Evolutionary conservation across 2,797 vertebrate species (phyloP).

Genomic region (Sebastes dallii): DNA sequence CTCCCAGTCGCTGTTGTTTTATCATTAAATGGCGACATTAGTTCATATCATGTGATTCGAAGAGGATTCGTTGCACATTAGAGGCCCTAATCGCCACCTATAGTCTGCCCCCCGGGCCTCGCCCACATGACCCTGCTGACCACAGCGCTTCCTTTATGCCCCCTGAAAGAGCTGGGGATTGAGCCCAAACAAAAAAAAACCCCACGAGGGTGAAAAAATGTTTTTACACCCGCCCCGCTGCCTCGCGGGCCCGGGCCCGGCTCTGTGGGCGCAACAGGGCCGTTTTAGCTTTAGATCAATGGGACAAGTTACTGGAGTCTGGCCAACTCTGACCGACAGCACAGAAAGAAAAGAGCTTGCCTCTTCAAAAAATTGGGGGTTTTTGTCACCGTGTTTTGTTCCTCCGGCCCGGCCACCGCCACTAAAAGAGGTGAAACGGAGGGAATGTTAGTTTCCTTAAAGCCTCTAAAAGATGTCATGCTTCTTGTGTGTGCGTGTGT

Average conservation of each 20-base stretch:
- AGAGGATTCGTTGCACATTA: slow-evolving; percentile 88
- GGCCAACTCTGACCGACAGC: slow-evolving; percentile 83
- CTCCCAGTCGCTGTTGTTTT: slow-evolving; percentile 85
- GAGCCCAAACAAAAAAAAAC: slow-evolving; percentile 90
- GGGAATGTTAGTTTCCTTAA: background rate
- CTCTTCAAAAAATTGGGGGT: slow-evolving; percentile 74
- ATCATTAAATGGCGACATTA: slow-evolving; percentile 91
- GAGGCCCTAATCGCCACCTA: slow-evolving; percentile 89
- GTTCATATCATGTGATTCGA: slow-evolving; percentile 89
- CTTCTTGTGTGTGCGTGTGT: background rate
- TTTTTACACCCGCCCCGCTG: slow-evolving; percentile 82
- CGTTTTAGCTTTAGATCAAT: slow-evolving; percentile 84
- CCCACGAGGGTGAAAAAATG: slow-evolving; percentile 87
- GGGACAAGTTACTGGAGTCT: slow-evolving; percentile 87
- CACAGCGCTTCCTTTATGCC: slow-evolving; percentile 91
- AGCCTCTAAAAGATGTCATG: background rate
- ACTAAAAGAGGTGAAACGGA: slow-evolving; percentile 10
- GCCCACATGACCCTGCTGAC: slow-evolving; percentile 93
- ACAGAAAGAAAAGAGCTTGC: slow-evolving; percentile 80
- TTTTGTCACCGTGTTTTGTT: slow-evolving; percentile 65
- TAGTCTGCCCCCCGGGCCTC: slow-evolving; percentile 86
- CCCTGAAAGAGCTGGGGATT: slow-evolving; percentile 89
- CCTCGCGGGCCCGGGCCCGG: slow-evolving; percentile 49
- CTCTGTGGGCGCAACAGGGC: slow-evolving; percentile 68
- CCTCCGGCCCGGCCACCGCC: background rate